Evolutionary conservation across 1,140 invertebrate genomes (phyloP).

Genomic region (Lepidurus packardi): DNA sequence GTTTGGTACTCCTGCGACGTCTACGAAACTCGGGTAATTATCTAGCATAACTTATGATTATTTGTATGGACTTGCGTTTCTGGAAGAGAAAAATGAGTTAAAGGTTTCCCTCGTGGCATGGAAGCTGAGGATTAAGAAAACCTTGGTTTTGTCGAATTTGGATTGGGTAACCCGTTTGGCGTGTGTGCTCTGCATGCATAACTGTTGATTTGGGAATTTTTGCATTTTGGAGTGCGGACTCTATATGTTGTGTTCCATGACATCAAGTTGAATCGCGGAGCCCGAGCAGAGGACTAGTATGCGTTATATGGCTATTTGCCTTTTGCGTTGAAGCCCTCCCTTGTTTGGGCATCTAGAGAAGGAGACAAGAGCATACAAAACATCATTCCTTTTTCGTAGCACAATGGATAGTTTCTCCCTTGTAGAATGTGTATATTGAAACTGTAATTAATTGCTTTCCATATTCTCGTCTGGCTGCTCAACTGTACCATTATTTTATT

Average conservation of each 20-base stretch:
- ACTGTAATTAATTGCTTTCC: not conserved
- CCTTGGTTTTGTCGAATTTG: conserved; percentile 10
- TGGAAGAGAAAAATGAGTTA: conserved; percentile 1
- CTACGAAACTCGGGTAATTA: not conserved
- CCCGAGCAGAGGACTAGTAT: not conserved
- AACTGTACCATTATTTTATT: conserved; percentile 12
- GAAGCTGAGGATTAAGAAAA: not conserved
- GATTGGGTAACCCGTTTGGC: not conserved
- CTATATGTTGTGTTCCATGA: not conserved
- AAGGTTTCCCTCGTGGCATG: not conserved
- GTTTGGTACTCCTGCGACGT: not conserved
- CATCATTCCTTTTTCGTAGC: conserved; percentile 3
- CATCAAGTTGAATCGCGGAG: conserved; percentile 9
- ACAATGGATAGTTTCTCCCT: not conserved
- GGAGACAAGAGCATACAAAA: conserved; percentile 21
- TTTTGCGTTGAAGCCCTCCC: conserved; percentile 13
- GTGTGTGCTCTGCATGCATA: conserved; percentile 18
- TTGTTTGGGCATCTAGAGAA: conserved; percentile 19
- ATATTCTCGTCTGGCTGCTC: not conserved
- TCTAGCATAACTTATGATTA: not conserved
- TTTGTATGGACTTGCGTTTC: not conserved
- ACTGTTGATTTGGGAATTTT: not conserved
- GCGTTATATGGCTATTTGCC: conserved; percentile 16
- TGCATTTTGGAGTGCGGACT: conserved; percentile 4
- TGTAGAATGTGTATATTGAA: not conserved